Base-by-base conservation (phyloP, 2,888 invertebrate genomes). In the Lepidochrysops patricia region DNA sequence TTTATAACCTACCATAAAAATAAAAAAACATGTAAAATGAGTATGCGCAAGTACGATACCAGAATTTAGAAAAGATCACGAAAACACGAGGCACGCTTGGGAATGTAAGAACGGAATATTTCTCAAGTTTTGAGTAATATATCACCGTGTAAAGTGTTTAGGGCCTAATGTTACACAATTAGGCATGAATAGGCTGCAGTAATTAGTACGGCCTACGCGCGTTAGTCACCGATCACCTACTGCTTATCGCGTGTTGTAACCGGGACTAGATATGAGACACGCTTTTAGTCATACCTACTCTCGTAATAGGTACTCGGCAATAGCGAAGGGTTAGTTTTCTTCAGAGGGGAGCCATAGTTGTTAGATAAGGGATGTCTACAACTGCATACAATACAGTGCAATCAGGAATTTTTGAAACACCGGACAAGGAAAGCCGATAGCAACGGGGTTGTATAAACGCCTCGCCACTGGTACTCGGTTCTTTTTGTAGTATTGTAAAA, bases 141-240 rank as follows among this genome's bases (percentile, higher is more conserved):
- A 43, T 43, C 43, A 23, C 4, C 2, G 43, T 19, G 19, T 19
- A 43, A n/a, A 43, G 43, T 23, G 43, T 43, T 43, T 43, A 23
- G 43, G 43, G 7, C 43, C 43, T 43, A 23, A 12, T 15, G 52
- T 64, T 66, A 57, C 66, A 62, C 58, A 63, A 66, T 58, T 61
- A 37, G 59, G 62, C 62, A 61, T 62, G 65, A 62, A 65, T 64
- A 65, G 58, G 60, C 50, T 27, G 32, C 54, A 57, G 62, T 66
- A 63, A 67, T 67, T 65, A 67, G 63, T 60, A 35, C 63, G 25
- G 34, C 66, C 66, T 61, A 63, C 65, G 62, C 61, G 56, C 57
- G 54, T 62, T 63, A 63, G 62, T 63, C 63, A 64, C 64, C 60
- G 63, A 56, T 35, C 58, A 57, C 52, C 61, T 58, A 50, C 50